Evolutionary conservation across 1,140 invertebrate genomes (phyloP), one percentile per base, ranked within the genome.

Genomic region (Oedothorax gibbosus): DNA sequence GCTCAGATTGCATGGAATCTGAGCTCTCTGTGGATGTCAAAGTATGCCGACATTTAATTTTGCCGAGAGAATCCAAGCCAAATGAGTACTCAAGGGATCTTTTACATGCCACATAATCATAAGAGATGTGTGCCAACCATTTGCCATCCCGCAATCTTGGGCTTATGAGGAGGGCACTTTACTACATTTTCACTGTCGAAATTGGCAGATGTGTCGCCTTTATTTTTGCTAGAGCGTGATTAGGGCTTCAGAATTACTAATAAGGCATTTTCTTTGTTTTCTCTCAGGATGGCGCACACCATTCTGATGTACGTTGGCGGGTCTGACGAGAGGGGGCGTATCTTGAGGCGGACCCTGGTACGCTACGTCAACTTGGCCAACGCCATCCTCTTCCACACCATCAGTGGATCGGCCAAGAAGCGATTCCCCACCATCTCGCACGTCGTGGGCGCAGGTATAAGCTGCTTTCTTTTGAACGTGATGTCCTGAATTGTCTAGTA

Each of bases 301-400:
- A 91, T 93, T 35, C 91, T 93, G 8, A 89, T 93, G 77, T 93
- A 93, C 56, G 86, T 89, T 8, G 80, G 86, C 21, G 88, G 88
- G 0, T 12, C 60, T 1, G 88, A 89, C 73, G 88, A 89, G 9
- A 71, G 86, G 66, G 82, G 88, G 10, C 56, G 85, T 14, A 53
- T 89, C 10, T 76, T 89, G n/a, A 64, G 88, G 14, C 71, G 88
- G 56, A 89, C 88, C 12, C 49, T 89, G 21, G 87, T 88, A 64
- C 83, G 88, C 4, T 89, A 89, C 76, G 50, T 88, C 35, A 87
- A 86, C n/a, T 57, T 87, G 18, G 84, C 73, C 7, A 78, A 56
- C 66, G 77, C 62, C n/a, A 75, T 78, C 15, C 69, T 85, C 15
- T 86, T 85, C 65, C 85, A 85, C 21, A 78, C 76, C 2, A 85